Evolutionary conservation across 2,888 invertebrate species (phyloP).

Genomic region (Scelioninae gen. 2): DNA sequence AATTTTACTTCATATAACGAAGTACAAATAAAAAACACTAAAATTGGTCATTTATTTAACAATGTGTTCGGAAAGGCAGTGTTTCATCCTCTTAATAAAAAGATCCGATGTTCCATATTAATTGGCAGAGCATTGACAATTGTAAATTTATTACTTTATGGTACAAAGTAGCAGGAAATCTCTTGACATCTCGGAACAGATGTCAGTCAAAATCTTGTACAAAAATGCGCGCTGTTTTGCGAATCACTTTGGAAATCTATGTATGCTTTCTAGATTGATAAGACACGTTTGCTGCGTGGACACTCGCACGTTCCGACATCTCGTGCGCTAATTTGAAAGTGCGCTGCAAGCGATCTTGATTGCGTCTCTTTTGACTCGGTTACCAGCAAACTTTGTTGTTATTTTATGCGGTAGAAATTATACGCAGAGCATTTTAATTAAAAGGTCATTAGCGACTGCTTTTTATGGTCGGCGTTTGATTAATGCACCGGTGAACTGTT

Average conservation of each 20-base stretch:
- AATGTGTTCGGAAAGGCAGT: too few species aligned
- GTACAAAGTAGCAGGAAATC: background rate
- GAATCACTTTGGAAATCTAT: background rate
- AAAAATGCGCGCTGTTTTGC: background rate
- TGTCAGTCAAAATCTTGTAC: conserved; percentile 1
- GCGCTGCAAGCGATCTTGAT: background rate
- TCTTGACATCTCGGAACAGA: too few species aligned
- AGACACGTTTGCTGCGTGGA: background rate
- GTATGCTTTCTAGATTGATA: conserved; percentile 6
- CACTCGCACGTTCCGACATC: background rate
- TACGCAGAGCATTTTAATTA: conserved; percentile 3
- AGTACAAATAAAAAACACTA: too few species aligned
- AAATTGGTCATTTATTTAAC: too few species aligned
- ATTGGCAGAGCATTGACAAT: too few species aligned
- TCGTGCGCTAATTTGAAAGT: conserved; percentile 6
- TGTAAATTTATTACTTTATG: conserved; percentile 21
- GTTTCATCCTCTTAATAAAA: too few species aligned
- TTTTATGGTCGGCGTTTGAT: conserved; percentile 7
- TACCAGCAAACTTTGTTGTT: background rate
- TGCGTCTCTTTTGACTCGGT: background rate
- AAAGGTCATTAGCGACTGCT: conserved; percentile 11
- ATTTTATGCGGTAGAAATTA: conserved; percentile 8
- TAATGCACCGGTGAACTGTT: conserved; percentile 1
- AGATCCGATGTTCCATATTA: too few species aligned
- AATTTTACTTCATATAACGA: too few species aligned